Percentiles rank a stretch among this genome's conserved stretches.
These are phyloP conservation scores for Protaetia brevitarsis DNA, from an alignment of 1,140 invertebrate species.

Conservation along the genomic window DNA sequence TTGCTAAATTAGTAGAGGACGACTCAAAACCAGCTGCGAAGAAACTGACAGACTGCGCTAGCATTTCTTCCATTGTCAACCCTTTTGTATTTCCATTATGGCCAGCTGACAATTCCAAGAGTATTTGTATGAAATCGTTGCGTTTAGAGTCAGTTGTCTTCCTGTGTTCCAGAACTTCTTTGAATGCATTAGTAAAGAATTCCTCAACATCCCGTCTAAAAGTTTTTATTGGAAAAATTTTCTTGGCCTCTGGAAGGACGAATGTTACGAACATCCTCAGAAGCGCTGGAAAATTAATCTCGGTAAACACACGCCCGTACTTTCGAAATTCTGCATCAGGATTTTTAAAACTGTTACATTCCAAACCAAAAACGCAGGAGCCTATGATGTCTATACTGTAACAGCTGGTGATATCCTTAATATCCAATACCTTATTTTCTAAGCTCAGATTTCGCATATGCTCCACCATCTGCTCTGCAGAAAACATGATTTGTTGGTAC, in stretches of 20 bases:
- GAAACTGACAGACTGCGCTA: slow-evolving; percentile 35
- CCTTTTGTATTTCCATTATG: background rate
- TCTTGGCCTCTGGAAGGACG: background rate
- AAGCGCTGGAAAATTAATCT: background rate
- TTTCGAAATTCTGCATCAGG: slow-evolving; percentile 47
- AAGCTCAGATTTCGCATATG: background rate
- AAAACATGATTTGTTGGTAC: slow-evolving; percentile 24
- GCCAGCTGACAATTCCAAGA: slow-evolving; percentile 50
- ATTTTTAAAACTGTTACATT: slow-evolving; percentile 49
- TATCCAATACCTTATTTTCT: background rate
- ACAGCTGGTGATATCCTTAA: background rate
- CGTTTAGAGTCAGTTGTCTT: slow-evolving; percentile 47
- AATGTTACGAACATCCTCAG: background rate
- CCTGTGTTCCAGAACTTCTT: slow-evolving; percentile 50
- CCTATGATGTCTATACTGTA: slow-evolving; percentile 46
- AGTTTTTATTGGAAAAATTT: background rate
- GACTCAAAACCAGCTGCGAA: slow-evolving; percentile 54
- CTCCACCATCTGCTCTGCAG: background rate
- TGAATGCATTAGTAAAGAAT: background rate
- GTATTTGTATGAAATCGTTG: slow-evolving; percentile 55
- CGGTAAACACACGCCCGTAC: background rate
- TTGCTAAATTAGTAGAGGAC: slow-evolving; percentile 48
- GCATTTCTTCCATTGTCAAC: background rate
- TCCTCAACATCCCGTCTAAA: background rate
- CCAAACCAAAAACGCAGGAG: slow-evolving; percentile 53